phyloP scores from a whole-genome alignment of 2,888 invertebrate species.

The Corythucha ciliata region DNA sequence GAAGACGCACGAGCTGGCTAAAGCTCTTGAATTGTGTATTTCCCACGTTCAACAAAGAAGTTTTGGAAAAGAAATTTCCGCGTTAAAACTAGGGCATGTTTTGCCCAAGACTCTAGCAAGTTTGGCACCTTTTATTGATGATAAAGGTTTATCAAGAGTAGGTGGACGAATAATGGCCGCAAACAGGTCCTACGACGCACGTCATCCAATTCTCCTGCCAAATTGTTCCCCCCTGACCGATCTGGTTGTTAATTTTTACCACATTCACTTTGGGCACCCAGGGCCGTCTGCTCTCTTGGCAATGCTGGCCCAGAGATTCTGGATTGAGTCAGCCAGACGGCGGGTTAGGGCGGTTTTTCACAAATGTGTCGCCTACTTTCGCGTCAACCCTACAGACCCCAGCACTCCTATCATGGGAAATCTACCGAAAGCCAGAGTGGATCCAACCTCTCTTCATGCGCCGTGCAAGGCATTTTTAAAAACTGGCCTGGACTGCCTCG shows the following conservation, averaged over 20 bases:
- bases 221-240: background rate
- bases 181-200: background rate
- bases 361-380: background rate
- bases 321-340: background rate
- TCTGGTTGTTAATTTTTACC: background rate
- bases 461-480: constrained; percentile 26
- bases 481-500: constrained; percentile 33
- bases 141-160: background rate
- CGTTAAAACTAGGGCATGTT: too few relatives aligned
- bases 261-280: background rate
- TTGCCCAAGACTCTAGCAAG: background rate
- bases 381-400: background rate
- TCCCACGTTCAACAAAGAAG: too few relatives aligned
- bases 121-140: background rate
- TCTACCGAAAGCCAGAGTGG: constrained; percentile 26
- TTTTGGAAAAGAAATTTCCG: too few relatives aligned
- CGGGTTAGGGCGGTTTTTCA: background rate
- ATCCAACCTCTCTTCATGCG: constrained; percentile 3
- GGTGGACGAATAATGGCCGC: background rate
- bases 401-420: constrained; percentile 30
- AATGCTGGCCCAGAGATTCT: background rate
- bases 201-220: background rate
- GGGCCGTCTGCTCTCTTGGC: background rate
- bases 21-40: too few relatives aligned
- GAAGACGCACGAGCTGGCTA: too few relatives aligned